phyloP scores from a whole-genome alignment of 2,797 vertebrate species.

The Crossoptilon crossoptilon region DNA sequence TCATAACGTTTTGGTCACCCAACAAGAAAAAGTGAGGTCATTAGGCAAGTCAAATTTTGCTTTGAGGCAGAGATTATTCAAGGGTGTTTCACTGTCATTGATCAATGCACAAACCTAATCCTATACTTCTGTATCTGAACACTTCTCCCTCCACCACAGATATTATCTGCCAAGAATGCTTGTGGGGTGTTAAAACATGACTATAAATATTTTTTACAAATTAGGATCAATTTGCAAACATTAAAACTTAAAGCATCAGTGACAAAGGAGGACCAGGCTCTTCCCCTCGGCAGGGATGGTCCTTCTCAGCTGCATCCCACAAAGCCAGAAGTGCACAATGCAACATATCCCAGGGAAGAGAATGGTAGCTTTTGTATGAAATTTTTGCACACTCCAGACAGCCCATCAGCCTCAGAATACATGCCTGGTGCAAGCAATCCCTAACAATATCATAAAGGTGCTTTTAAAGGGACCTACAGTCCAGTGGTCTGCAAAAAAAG shows the following conservation, averaged over 20 bases:
- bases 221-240: not conserved
- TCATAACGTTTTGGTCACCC: slow-evolving; percentile 23
- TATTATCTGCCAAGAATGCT: not conserved
- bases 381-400: not conserved
- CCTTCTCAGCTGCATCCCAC: not conserved
- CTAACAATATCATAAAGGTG: not conserved
- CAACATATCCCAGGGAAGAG: not conserved
- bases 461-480: not conserved
- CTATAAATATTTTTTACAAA: not conserved
- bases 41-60: slow-evolving; percentile 47
- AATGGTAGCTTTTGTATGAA: not conserved
- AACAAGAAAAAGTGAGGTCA: slow-evolving; percentile 30
- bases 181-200: not conserved
- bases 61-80: slow-evolving; percentile 57
- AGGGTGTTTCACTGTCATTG: not conserved
- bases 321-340: not conserved
- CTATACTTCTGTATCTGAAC: not conserved
- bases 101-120: slow-evolving; percentile 5
- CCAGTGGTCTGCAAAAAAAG: not conserved
- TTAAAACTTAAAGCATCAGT: not conserved
- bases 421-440: not conserved
- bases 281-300: not conserved
- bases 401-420: not conserved
- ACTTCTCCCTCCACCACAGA: not conserved
- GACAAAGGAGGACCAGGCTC: not conserved